These are phyloP conservation scores for Lasiurus cinereus DNA, from an alignment of 2,113 vertebrate genomes.

Conservation along the genomic window DNA sequence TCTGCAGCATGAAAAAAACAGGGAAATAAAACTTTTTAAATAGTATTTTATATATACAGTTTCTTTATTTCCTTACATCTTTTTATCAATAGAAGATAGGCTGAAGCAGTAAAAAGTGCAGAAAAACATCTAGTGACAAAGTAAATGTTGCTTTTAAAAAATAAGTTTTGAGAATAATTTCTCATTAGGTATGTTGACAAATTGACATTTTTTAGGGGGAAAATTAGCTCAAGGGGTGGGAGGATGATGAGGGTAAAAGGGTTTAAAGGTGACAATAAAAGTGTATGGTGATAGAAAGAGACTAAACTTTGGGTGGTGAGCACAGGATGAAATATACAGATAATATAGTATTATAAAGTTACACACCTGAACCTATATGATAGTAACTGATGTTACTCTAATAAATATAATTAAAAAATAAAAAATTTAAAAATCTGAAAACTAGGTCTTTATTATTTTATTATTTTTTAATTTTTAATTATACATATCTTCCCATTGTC, in stretches of 20 bases:
- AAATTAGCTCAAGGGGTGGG: not conserved
- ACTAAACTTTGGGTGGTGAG: not conserved
- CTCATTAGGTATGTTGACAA: not conserved
- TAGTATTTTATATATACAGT: conserved; percentile 16
- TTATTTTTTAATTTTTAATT: too few species aligned
- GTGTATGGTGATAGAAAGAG: not conserved
- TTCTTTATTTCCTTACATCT: conserved; percentile 38
- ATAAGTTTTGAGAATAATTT: conserved; percentile 26
- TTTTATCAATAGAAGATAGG: conserved; percentile 45
- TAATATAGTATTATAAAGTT: not conserved
- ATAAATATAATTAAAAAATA: not conserved
- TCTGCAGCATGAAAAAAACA: conserved; percentile 9
- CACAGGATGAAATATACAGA: not conserved
- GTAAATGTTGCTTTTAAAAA: conserved; percentile 55
- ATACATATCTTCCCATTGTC: too few species aligned
- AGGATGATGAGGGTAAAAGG: not conserved
- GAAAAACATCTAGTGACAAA: not conserved
- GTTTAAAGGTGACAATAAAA: not conserved
- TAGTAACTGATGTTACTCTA: not conserved
- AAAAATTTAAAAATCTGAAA: not conserved
- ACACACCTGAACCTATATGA: not conserved
- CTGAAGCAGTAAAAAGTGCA: conserved; percentile 33
- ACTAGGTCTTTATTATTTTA: too few species aligned
- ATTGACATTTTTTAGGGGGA: not conserved
- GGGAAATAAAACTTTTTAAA: conserved; percentile 8